Evolutionary conservation across 2,797 vertebrate species (phyloP).

Genomic region (Rousettus madagascariensis): DNA sequence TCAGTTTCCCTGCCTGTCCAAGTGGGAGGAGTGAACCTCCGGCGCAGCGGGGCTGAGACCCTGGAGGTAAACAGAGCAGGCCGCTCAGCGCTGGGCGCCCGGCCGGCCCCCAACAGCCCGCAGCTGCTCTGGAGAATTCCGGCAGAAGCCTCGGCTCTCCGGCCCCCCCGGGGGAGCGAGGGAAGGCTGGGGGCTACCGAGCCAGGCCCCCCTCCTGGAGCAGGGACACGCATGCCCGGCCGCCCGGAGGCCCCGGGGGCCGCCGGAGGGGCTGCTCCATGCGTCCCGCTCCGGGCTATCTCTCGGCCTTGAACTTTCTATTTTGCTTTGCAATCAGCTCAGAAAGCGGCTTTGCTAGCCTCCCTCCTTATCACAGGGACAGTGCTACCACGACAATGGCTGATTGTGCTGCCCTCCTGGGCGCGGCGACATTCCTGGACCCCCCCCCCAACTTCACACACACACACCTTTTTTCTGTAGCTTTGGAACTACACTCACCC

Average conservation of each 20-base stretch:
- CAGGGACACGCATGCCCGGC: background rate
- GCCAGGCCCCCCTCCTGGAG: background rate
- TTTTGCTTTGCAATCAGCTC: background rate
- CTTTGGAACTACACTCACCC: constrained; percentile 24
- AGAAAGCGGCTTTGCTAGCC: background rate
- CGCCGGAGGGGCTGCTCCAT: background rate
- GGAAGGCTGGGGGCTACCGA: rapidly evolving
- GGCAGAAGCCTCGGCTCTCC: background rate
- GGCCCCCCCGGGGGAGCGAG: rapidly evolving
- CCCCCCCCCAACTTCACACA: background rate
- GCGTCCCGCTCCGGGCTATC: background rate
- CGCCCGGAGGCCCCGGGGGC: background rate
- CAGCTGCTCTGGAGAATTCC: background rate
- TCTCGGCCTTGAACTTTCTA: constrained; percentile 55
- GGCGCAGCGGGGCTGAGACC: too few species aligned
- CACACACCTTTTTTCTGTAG: background rate
- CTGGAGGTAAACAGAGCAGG: background rate
- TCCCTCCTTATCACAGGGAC: constrained; percentile 53
- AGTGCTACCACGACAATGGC: constrained; percentile 34
- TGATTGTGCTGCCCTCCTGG: constrained; percentile 12
- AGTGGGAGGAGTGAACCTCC: background rate
- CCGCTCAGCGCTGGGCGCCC: rapidly evolving
- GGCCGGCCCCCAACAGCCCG: background rate
- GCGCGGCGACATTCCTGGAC: background rate
- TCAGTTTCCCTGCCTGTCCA: background rate